These are phyloP conservation scores for Willowsia nigromaculata DNA, from an alignment of 2,888 invertebrate species.

Conservation along the genomic window DNA sequence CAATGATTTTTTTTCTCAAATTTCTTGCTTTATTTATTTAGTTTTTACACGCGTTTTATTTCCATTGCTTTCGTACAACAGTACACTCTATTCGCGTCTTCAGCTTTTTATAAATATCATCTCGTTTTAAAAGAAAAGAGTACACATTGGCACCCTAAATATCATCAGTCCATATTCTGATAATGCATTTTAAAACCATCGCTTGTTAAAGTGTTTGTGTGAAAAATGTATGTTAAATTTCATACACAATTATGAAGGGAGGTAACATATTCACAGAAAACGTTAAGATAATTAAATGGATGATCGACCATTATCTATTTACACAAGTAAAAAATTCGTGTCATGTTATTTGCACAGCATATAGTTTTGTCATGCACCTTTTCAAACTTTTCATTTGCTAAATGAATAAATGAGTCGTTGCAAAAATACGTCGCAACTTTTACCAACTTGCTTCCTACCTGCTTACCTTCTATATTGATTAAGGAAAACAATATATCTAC, in stretches of 20 bases:
- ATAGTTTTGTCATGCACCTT: too few relatives aligned
- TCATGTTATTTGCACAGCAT: too few relatives aligned
- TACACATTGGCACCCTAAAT: slow-evolving; percentile 42
- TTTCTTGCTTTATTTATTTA: slow-evolving; percentile 10
- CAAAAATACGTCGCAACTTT: too few relatives aligned
- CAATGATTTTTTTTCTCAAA: background rate
- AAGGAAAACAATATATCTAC: too few relatives aligned
- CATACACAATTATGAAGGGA: background rate
- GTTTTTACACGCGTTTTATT: background rate
- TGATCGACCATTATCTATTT: too few relatives aligned
- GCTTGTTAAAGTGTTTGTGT: background rate
- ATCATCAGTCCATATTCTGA: slow-evolving; percentile 34
- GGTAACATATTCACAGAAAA: too few relatives aligned
- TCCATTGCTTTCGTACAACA: background rate
- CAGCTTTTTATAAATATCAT: background rate
- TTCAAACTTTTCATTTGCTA: too few relatives aligned
- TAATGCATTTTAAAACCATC: slow-evolving; percentile 11
- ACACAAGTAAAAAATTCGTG: too few relatives aligned
- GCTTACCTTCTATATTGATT: too few relatives aligned
- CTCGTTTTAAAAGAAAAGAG: background rate
- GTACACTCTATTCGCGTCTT: slow-evolving; percentile 5
- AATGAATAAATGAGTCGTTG: too few relatives aligned
- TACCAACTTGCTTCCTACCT: too few relatives aligned
- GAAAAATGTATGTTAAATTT: background rate
- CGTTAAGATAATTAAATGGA: too few relatives aligned